A percentile compares a stretch with the other conserved stretches of the same genome.
These are phyloP conservation scores for Cinclus cinclus DNA, from an alignment of 2,113 vertebrate genomes.

Conservation along the genomic window DNA sequence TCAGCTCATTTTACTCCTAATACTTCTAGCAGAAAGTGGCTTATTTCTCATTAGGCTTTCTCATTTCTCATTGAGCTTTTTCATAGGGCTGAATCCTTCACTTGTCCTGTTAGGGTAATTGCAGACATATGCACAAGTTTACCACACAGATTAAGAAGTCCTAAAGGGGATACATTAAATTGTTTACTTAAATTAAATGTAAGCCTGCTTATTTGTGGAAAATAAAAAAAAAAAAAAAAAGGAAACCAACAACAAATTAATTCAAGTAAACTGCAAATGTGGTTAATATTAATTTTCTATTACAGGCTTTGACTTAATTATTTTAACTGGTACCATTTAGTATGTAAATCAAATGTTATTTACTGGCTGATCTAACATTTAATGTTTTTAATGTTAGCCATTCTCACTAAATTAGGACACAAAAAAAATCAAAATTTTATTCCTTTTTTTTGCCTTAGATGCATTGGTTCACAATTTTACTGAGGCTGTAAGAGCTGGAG, in stretches of 20 bases:
- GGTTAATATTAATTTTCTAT: neutral
- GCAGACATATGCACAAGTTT: neutral
- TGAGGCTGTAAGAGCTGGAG: neutral
- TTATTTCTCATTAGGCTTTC: slow-evolving; percentile 1
- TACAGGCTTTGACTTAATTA: neutral
- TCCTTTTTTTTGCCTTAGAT: neutral
- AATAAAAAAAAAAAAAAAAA: neutral
- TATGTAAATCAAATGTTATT: neutral
- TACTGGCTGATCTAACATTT: neutral
- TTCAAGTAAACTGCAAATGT: neutral
- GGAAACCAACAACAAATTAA: neutral
- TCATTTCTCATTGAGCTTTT: slow-evolving; percentile 2
- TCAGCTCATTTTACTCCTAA: slow-evolving; percentile 11
- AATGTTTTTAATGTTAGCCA: neutral
- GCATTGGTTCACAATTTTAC: neutral
- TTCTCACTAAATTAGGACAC: neutral
- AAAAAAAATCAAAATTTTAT: neutral
- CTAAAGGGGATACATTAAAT: neutral
- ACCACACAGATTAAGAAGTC: neutral
- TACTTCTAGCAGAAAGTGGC: neutral
- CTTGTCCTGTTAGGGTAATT: slow-evolving; percentile 18
- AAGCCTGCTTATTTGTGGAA: neutral
- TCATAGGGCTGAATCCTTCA: neutral
- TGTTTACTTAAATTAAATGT: slow-evolving; percentile 12
- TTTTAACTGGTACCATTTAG: neutral